These are phyloP conservation scores for Aulostomus chinensis DNA, from an alignment of 2,797 vertebrate genomes.

Conservation along the genomic window DNA sequence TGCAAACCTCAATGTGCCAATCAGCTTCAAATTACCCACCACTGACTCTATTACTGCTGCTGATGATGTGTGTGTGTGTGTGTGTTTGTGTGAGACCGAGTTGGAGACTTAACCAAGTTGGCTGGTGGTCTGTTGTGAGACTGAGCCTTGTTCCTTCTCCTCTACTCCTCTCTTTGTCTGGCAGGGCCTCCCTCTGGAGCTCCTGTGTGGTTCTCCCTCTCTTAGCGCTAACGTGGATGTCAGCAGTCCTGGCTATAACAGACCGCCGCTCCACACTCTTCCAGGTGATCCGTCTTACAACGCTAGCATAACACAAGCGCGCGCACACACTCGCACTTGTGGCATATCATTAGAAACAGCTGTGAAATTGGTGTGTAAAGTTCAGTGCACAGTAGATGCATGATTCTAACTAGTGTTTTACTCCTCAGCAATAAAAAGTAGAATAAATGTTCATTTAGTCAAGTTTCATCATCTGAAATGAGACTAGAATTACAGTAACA, in stretches of 20 bases:
- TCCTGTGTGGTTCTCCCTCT: constrained; percentile 98
- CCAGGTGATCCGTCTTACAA: constrained; percentile 80
- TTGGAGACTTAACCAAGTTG: constrained; percentile 14
- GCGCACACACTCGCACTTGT: neutral
- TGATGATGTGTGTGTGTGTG: constrained; percentile 16
- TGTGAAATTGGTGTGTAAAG: too few species aligned
- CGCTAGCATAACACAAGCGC: constrained; percentile 8
- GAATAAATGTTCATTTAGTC: too few species aligned
- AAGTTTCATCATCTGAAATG: too few species aligned
- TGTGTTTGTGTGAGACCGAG: constrained; percentile 19
- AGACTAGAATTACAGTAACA: too few species aligned
- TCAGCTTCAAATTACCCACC: constrained; percentile 40
- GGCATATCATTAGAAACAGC: too few species aligned
- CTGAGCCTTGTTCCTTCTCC: constrained; percentile 39
- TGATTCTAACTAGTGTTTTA: too few species aligned
- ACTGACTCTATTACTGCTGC: constrained; percentile 24
- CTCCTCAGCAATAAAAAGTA: too few species aligned
- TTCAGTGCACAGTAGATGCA: too few species aligned
- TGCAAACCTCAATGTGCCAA: constrained; percentile 34
- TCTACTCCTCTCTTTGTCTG: constrained; percentile 9
- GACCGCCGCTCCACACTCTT: constrained; percentile 97
- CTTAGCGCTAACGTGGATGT: constrained; percentile 99
- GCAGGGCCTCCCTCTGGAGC: constrained; percentile 98
- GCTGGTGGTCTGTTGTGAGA: constrained; percentile 37
- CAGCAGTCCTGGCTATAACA: constrained; percentile 97